phyloP scores from a whole-genome alignment of 1,140 invertebrate species.

The Drosophila aff. region DNA sequence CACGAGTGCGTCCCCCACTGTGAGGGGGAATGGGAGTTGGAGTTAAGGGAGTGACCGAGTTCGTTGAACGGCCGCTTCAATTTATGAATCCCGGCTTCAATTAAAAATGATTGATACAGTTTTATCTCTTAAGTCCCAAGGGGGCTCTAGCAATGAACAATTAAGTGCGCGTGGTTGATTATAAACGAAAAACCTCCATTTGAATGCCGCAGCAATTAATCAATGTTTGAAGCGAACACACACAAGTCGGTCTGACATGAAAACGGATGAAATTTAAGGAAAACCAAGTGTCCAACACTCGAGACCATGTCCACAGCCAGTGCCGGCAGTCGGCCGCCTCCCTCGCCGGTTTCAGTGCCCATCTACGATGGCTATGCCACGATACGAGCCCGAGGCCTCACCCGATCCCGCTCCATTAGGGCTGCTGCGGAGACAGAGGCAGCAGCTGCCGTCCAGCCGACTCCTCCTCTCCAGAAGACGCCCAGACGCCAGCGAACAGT shows the following conservation, averaged over 20 bases:
- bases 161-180: conserved; percentile 45
- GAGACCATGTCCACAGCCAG: conserved; percentile 65
- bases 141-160: conserved; percentile 64
- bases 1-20: conserved; percentile 6
- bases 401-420: conserved; percentile 85
- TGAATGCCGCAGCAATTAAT: conserved; percentile 72
- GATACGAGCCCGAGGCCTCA: conserved; percentile 87
- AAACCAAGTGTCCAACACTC: conserved; percentile 19
- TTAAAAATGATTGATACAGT: conserved; percentile 77
- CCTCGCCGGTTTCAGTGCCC: conserved; percentile 86
- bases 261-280: conserved; percentile 35
- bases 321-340: conserved; percentile 76
- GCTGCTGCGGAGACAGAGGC: conserved; percentile 73
- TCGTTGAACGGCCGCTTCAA: conserved; percentile 48
- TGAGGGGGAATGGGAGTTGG: conserved; percentile 6
- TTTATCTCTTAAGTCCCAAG: conserved; percentile 40
- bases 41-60: conserved; percentile 23
- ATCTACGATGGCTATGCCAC: conserved; percentile 93
- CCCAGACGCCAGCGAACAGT: conserved; percentile 55
- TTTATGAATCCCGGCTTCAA: conserved; percentile 56
- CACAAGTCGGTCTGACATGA: conserved; percentile 38
- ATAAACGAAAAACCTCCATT: conserved; percentile 73
- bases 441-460: conserved; percentile 38
- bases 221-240: conserved; percentile 59
- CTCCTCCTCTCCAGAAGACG: conserved; percentile 22